Percentiles rank a stretch among this genome's conserved stretches.
These are phyloP conservation scores for Eufriesea mexicana DNA, from an alignment of 1,140 invertebrate species.

Conservation along the genomic window DNA sequence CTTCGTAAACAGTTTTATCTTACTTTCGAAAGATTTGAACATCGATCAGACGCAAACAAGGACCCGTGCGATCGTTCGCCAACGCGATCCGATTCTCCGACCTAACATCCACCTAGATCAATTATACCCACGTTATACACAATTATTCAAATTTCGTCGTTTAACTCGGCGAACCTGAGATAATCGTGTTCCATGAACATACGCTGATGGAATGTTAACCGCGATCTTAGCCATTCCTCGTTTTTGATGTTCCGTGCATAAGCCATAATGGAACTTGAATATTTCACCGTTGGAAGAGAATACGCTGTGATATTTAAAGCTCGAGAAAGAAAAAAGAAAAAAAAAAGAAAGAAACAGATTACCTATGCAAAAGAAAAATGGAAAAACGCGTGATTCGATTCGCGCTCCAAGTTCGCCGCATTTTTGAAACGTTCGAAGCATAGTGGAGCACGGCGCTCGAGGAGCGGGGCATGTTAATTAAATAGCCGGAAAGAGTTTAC, in stretches of 20 bases:
- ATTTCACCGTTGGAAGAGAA: background rate
- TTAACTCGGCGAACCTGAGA: background rate
- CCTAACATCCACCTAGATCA: background rate
- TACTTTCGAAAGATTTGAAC: background rate
- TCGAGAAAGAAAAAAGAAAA: background rate
- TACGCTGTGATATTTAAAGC: background rate
- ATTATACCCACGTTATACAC: background rate
- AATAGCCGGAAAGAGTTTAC: constrained; percentile 68
- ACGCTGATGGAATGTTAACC: constrained; percentile 41
- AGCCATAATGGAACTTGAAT: background rate
- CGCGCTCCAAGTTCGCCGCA: background rate
- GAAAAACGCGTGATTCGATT: background rate
- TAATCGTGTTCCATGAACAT: constrained; percentile 26
- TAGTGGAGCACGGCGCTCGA: background rate
- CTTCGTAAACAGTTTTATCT: background rate
- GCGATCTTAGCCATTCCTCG: background rate
- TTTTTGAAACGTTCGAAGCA: background rate
- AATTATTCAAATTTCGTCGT: constrained; percentile 45
- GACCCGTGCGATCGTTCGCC: background rate
- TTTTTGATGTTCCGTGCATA: background rate
- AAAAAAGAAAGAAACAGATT: background rate
- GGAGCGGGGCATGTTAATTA: constrained; percentile 62
- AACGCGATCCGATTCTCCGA: constrained; percentile 11
- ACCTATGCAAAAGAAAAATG: background rate
- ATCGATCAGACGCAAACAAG: background rate